phyloP scores from a whole-genome alignment of 2,888 invertebrate genomes.

The Norana najaformis region DNA sequence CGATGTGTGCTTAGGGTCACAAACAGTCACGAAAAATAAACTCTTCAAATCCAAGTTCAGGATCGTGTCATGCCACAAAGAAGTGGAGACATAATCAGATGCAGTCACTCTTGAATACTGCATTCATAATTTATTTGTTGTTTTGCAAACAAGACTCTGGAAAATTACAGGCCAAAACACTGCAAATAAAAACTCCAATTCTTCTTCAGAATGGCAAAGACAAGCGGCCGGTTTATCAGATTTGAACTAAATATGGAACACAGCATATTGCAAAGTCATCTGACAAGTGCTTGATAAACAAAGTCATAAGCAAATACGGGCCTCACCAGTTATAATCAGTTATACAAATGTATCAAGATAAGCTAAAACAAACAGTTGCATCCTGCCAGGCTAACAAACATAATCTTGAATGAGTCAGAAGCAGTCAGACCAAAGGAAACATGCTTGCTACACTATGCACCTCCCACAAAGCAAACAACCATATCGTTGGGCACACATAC shows the following conservation, averaged over 20 bases:
- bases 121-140: background rate
- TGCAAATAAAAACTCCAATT: background rate
- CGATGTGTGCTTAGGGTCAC: background rate
- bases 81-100: background rate
- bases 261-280: constrained; percentile 18
- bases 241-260: constrained; percentile 19
- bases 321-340: constrained; percentile 19
- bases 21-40: constrained; percentile 13
- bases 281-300: constrained; percentile 22
- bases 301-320: background rate
- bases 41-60: constrained; percentile 13
- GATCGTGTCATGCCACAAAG: background rate
- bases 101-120: background rate
- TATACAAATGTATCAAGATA: constrained; percentile 21
- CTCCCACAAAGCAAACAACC: constrained; percentile 10
- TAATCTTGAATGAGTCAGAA: background rate
- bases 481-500: constrained; percentile 1
- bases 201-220: constrained; percentile 16
- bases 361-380: constrained; percentile 25
- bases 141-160: constrained; percentile 7
- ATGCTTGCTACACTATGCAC: background rate
- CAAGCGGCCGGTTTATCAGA: constrained; percentile 1
- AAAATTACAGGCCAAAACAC: background rate
- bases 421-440: constrained; percentile 4
- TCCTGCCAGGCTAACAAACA: constrained; percentile 24